Evolutionary conservation across 1,140 invertebrate species (phyloP), one percentile per base, ranked within the genome.

Genomic region (Drosophila elegans): DNA sequence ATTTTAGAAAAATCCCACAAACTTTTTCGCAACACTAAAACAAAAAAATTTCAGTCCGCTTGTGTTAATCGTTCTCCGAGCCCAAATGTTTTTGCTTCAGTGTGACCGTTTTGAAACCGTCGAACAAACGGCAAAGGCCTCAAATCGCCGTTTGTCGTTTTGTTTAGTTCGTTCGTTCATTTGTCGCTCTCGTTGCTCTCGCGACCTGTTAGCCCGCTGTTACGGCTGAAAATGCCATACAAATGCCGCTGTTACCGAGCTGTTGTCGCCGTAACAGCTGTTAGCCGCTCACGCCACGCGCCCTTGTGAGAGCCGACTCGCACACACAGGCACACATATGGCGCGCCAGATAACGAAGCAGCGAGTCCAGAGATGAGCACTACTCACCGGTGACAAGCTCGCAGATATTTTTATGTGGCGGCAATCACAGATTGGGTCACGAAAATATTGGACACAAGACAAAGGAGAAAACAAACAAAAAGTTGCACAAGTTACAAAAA

Each of bases 21-120:
- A 89, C 79, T 85, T 91, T 91, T 85, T 91, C 71, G 90, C 90
- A 91, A 91, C 82, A 91, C 80, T 91, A 89, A 90, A 91, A 91
- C 83, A 89, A 91, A 91, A 91, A 85, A 76, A 75, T 74, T 91
- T 86, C 76, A 83, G 76, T 91, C 83, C 90, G 86, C 84, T 91
- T 91, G 78, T 91, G 83, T 88, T 91, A 62, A 62, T 41, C 49
- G 49, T 52, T 62, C 49, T 53, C 74, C 66, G 16, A 42, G 39
- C 54, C 54, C 44, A 57, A 52, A 57, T 57, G 54, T 56, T 56
- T 56, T 56, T 44, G 54, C 54, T 56, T 56, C 49, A 52, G 49
- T 52, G 49, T 44, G 54, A 56, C 39, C 54, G 39, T 21, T 21
- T 21, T 21, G 16, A 21, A 21, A 21, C 16, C 16, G 16, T 21